These are phyloP conservation scores for Stegophylla sp. DNA, from an alignment of 2,888 invertebrate species.

Conservation along the genomic window DNA sequence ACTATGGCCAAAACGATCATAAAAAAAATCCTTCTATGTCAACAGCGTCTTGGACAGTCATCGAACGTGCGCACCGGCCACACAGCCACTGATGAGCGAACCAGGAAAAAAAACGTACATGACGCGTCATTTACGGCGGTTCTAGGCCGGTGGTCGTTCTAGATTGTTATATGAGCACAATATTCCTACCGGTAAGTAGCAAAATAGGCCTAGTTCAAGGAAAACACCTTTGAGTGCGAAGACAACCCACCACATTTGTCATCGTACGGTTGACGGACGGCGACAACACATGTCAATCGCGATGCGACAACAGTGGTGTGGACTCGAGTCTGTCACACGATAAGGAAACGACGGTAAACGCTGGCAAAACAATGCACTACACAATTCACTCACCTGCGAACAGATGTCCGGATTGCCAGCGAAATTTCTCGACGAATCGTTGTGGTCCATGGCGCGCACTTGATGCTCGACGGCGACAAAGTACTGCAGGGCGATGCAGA, in stretches of 20 bases:
- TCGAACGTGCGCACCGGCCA: background rate
- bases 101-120: slow-evolving; percentile 14
- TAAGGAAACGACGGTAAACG: too few relatives aligned
- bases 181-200: too few relatives aligned
- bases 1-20: too few relatives aligned
- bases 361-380: too few relatives aligned
- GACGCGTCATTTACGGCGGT: background rate
- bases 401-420: slow-evolving; percentile 55
- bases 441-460: slow-evolving; percentile 19
- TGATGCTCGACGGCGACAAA: background rate
- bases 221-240: background rate
- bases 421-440: slow-evolving; percentile 45
- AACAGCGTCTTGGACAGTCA: background rate
- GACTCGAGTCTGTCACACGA: too few relatives aligned
- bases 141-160: too few relatives aligned
- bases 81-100: background rate
- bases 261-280: background rate
- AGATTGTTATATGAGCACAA: background rate
- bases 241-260: too few relatives aligned
- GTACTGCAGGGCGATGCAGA: background rate
- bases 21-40: too few relatives aligned
- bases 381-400: slow-evolving; percentile 52
- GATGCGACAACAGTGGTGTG: background rate
- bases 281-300: background rate
- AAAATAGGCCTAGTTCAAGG: slow-evolving; percentile 27